Base-by-base conservation (phyloP, 2,113 vertebrate genomes). In the Machaerirhynchus nigripectus region DNA sequence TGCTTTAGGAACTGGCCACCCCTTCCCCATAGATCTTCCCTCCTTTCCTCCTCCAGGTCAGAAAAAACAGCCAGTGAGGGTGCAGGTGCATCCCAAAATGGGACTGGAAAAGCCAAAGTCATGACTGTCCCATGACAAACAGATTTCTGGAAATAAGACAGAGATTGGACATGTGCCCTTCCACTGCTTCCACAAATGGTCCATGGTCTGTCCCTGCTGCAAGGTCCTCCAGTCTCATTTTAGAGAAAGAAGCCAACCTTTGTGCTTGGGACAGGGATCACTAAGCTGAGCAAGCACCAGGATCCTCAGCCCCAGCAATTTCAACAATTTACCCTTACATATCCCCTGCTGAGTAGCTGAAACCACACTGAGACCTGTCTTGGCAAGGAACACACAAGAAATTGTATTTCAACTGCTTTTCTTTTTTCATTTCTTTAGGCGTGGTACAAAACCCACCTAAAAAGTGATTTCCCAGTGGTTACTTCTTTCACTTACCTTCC, bases 401-500 rank as follows among this genome's bases (percentile, higher is more conserved):
- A 42, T 9, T 47, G 9, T 39, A 63, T 39, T 87, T 81, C 4
- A 63, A 33, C 7, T 50, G 33, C 3, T 52, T 65, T 81, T 4
- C 6, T 26, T 64, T 8, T 6, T 31, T 37, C 17, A 31, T 49
- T 56, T 59, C 37, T 83, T 63, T 17, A n/a, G 39, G 17, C 10
- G 31, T 15, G 31, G 23, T 30, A 80, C n/a, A 81, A 76, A 87
- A 40, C 33, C 31, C 50, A 86, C 6, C 21, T 30, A 87, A 37
- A 57, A 78, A 61, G 8, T 11, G 24, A 49, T 47, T 86, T 70
- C 20, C 28, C 57, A 71, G 22, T 42, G 74, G 31, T 49, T 55
- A 28, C 13, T 33, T 69, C 56, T 60, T 87, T 80, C 84, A 6
- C 92, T 97, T 97, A 94, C 97, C 70, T 92, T 98, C 95, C 79